Evolutionary conservation across 2,888 invertebrate genomes (phyloP), one percentile per base, ranked within the genome.

Genomic region (Omphaloscelis lunosa): DNA sequence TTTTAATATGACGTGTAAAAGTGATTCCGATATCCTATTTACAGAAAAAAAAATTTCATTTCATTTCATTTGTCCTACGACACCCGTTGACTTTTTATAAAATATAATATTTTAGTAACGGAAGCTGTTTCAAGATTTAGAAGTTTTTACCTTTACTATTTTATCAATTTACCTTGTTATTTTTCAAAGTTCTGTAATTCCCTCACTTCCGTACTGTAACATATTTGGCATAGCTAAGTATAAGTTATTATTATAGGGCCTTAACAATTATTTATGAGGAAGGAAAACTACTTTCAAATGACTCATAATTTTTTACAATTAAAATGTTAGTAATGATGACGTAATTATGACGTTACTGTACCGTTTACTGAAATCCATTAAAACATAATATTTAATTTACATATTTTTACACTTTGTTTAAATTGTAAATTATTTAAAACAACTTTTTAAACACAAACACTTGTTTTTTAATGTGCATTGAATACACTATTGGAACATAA

Each of bases 341-440:
- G 48, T 58, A 58, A 41, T 15, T 23, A 29, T 29, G 27, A 56
- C 27, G 27, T 58, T 80, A 84, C 80, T 59, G 0, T 84, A 84
- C 81, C 82, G 41, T 70, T 81, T 48, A 67, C 69, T 67, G 51
- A 72, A 70, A 56, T 48, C 62, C 72, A 39, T 56, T 6, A 59
- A 74, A 84, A 84, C 39, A 53, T 39, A 59, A 71, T 63, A 34
- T 59, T 48, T 67, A 41, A 68, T 76, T 67, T 72, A 56, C 39
- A 75, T 72, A 75, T 63, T 62, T 73, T 58, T 5, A 48, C 85
- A 85, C 67, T 75, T 81, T 84, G 34, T 85, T 82, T 76, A 72
- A 56, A 68, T 79, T 29, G 17, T 34, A 63, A 51, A 72, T 59
- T 63, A 56, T 71, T 77, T 20, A n/a, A 15, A 66, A 27, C 15